Evolutionary conservation across 1,140 invertebrate species (phyloP).

Genomic region (Drosophila quadrilineata): DNA sequence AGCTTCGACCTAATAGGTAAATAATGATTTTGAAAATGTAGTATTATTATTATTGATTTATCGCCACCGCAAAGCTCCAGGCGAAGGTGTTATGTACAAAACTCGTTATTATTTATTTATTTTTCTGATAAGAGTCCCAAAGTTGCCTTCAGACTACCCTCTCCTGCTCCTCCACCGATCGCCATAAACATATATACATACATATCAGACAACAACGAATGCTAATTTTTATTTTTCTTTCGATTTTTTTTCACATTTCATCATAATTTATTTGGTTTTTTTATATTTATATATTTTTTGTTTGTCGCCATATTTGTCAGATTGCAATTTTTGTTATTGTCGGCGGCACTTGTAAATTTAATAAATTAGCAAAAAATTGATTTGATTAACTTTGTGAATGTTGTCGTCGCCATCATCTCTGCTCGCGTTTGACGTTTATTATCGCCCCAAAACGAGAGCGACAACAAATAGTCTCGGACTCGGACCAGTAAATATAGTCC

Average conservation of each 20-base stretch:
- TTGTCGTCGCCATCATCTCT: constrained; percentile 27
- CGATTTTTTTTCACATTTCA: constrained; percentile 38
- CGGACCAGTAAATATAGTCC: constrained; percentile 6
- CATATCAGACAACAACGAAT: constrained; percentile 29
- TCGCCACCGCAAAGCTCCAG: constrained; percentile 34
- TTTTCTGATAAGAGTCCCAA: constrained; percentile 61
- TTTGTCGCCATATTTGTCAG: constrained; percentile 35
- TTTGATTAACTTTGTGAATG: constrained; percentile 73
- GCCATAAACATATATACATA: neutral
- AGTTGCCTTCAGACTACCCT: neutral
- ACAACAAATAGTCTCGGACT: too few species aligned
- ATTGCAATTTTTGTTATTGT: constrained; percentile 45
- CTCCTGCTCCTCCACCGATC: too few species aligned
- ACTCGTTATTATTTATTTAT: constrained; percentile 67
- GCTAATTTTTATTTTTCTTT: constrained; percentile 75
- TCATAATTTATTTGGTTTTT: constrained; percentile 24
- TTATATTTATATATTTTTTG: constrained; percentile 16
- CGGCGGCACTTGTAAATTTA: constrained; percentile 68
- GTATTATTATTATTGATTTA: constrained; percentile 70
- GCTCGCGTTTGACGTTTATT: constrained; percentile 48
- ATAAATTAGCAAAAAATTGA: constrained; percentile 75
- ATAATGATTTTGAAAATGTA: constrained; percentile 60
- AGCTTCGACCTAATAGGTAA: constrained; percentile 45
- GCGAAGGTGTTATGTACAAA: constrained; percentile 67
- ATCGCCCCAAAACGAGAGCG: constrained; percentile 45